Base-by-base conservation (phyloP, 2,113 vertebrate genomes). In the Ctenomys sociabilis region DNA sequence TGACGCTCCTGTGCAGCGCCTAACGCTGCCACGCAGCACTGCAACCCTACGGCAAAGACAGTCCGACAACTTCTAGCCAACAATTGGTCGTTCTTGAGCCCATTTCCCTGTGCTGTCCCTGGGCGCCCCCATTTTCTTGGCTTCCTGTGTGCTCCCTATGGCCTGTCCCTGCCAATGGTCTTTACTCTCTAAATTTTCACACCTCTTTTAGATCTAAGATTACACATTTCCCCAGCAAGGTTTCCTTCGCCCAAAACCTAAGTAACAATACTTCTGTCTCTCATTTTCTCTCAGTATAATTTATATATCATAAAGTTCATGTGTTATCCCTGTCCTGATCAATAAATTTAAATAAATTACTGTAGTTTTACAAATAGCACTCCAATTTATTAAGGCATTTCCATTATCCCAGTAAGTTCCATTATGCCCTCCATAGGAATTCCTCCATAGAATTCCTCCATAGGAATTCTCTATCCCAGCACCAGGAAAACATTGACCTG, bases 271-370 rank as follows among this genome's bases (percentile, higher is more conserved):
- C 49, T 37, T 64, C 10, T 7, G 13, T 59, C 52, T 26, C 37
- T 19, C 22, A 54, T n/a, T 37, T 22, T 26, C 28, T 83, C 10
- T 68, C 13, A 57, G 26, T 49, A 66, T 59, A 90, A 92, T n/a
- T 73, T 81, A 40, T 19, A 92, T 59, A n/a, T 40, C 32, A 85
- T 68, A 35, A 73, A 86, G 57, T 90, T 66, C 22, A 30, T 19
- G 2, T 30, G 90, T 43, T 85, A 68, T 45, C 37, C 63, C 3
- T 68, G 16, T 43, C 11, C 28, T 40, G 35, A 37, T 21, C 43
- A 96, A 35, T 63, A 49, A 77, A 19, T 70, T 93, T 92, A 77
- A 86, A 26, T 66, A 92, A 57, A 66, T 81, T 63, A n/a, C 78
- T 26, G 16, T 16, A 49, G 14, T 30, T 85, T 90, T 72, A 85